phyloP scores from a whole-genome alignment of 2,113 vertebrate species.

The Crotalus helleri region DNA sequence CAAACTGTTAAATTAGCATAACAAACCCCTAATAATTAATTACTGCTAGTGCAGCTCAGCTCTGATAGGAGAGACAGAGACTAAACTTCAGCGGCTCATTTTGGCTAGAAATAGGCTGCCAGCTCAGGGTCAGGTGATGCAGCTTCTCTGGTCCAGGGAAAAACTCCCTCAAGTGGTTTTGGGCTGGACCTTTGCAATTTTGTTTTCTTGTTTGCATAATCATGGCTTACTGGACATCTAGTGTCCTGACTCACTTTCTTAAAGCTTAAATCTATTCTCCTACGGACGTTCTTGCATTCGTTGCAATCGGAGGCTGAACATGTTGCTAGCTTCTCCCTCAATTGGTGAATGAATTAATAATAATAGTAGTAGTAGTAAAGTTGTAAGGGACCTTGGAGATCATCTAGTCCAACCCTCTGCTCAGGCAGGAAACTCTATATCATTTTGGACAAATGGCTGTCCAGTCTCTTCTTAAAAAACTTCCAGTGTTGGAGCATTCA shows the following conservation, averaged over 20 bases:
- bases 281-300: neutral
- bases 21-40: neutral
- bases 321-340: neutral
- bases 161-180: neutral
- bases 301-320: neutral
- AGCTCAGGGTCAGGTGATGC: neutral
- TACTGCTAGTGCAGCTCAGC: neutral
- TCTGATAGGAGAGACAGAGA: neutral
- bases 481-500: too few relatives aligned
- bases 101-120: neutral
- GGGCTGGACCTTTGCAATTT: neutral
- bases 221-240: neutral
- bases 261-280: neutral
- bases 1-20: neutral
- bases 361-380: too few relatives aligned
- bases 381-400: too few relatives aligned
- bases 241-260: neutral
- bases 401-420: too few relatives aligned
- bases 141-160: neutral
- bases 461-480: too few relatives aligned
- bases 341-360: neutral
- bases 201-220: neutral
- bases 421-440: too few relatives aligned
- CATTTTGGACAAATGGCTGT: too few relatives aligned
- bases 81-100: neutral